Base-by-base conservation (phyloP, 2,888 invertebrate genomes). In the Alloplasta piceator region DNA sequence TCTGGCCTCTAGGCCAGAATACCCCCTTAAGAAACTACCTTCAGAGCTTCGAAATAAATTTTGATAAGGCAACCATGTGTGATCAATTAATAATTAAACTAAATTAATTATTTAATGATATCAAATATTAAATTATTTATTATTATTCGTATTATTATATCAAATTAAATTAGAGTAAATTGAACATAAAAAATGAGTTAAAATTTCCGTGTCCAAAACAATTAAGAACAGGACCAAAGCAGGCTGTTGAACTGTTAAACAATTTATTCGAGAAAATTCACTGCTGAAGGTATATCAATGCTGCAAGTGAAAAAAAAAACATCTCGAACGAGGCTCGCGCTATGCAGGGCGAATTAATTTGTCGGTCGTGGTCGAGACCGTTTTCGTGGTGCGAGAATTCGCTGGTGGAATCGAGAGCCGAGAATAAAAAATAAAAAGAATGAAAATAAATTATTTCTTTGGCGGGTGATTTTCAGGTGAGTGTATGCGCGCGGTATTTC, bases 291-390 rank as follows among this genome's bases (percentile, higher is more conserved):
- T 43, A 55, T 43, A 64, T 10, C 50, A 41, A 56, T 14, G 74
- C 55, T 52, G 77, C 70, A 26, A 26, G 26, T 26, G 26, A 50
- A 68, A 14, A 50, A 36, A 26, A 41, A 55, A 39, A 63, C 41
- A 43, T 63, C 16, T 50, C 5, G 61, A 26, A 10, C 12, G 78
- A 56, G 66, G 6, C 52, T 61, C 16, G 48, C 1, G 48, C 10
- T 46, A 46, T 66, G 67, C 68, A 50, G 43, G 67, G 48, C 52
- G 77, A 80, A 77, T 80, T 77, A 77, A 80, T 80, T 80, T 77
- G 73, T 77, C 80, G 77, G 68, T 38, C 61, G 43, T 55, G 77
- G 71, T 41, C 55, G 26, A 26, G 26, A 3, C 26, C 26, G 76
- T 52, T n/a, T 26, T 63, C 56, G 6, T 58, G 56, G 14, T 48